Evolutionary conservation across 2,113 vertebrate genomes (phyloP), one percentile per base, ranked within the genome.

Genomic region (Eulemur rufifrons): DNA sequence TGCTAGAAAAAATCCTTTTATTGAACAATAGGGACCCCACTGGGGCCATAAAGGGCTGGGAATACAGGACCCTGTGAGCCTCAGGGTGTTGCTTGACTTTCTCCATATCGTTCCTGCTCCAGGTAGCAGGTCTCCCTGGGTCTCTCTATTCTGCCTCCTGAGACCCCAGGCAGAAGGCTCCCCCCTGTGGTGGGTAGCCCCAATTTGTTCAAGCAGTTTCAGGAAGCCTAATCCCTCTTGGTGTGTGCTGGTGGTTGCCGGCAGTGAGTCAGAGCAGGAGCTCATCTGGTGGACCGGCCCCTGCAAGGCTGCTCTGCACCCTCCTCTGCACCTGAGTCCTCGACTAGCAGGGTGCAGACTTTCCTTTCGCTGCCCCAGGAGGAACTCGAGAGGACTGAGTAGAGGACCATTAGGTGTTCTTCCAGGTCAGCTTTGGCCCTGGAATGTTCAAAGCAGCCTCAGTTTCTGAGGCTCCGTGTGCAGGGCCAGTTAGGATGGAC

Each of bases 1-100:
- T 91, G 47, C 50, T 63, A 59, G 2, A 86, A n/a, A 84, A 92
- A 92, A 89, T 39, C 3, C 68, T 74, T 96, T 95, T 94, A 39
- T 71, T 97, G 52, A 32, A 8, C 39, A 45, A 9, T 59, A 50
- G 59, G 15, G 47, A 39, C 14, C 8, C 14, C 1, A 69, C 0
- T 25, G 63, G 50, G 76, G 50, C 29, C 7, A 87, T 27, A 59
- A 86, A 52, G 50, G 37, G 10, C 39, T 87, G 32, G 37, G 13
- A 69, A 50, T 52, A 82, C 83, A 91, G 63, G 52, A 64, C 18
- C 14, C 2, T 27, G 25, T 54, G 29, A 50, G 9, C 63, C 32
- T 50, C 2, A 7, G 39, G 3, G 7, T 64, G 29, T 45, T 78
- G 7, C 29, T 89, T 5, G 11, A 21, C 21, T 61, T 69, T 54